Base-by-base conservation (phyloP, 2,113 vertebrate genomes). In the Melozone crissalis region DNA sequence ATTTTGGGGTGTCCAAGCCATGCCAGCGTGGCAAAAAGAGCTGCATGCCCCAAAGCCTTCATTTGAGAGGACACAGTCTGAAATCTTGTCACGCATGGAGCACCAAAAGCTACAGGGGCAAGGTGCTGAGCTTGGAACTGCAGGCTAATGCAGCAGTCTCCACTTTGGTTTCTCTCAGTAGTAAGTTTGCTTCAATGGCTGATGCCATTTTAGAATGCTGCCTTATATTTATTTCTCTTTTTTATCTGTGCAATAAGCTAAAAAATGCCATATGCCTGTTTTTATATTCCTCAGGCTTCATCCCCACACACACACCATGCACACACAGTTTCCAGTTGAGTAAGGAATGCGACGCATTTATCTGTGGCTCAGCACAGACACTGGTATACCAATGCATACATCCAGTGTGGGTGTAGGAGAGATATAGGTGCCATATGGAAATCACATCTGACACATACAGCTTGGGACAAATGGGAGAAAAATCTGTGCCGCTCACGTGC, bases 231-330 rank as follows among this genome's bases (percentile, higher is more conserved):
- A 95, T 96, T 96, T 91, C 84, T 90, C 82, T 69, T 81, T 93
- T 94, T 97, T 94, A 96, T 94, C 95, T 71, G 43, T 90, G 83
- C 68, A 87, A 74, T 65, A 66, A 96, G 84, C 96, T 97, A 69
- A 96, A 95, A 97, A 97, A 92, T 96, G 92, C 96, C 96, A 93
- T 93, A 92, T 94, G 96, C 94, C 96, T 97, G 97, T 89, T 93
- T 97, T 97, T 94, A 87, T 95, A 94, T 93, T 95, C 94, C 94
- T 89, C 55, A 76, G 91, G 96, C 89, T 97, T 94, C 91, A 91
- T 89, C 84, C 84, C 71, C 87, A 10, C 83, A 6, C 80, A 54
- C 77, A 59, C 65, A 37, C 55, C 63, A 35, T 86, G 69, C 67
- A 73, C 91, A 87, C 75, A 92, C 35, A 59, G 61, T 89, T 96